These are phyloP conservation scores for Nettapus auritus DNA, from an alignment of 2,113 vertebrate genomes.

Conservation along the genomic window DNA sequence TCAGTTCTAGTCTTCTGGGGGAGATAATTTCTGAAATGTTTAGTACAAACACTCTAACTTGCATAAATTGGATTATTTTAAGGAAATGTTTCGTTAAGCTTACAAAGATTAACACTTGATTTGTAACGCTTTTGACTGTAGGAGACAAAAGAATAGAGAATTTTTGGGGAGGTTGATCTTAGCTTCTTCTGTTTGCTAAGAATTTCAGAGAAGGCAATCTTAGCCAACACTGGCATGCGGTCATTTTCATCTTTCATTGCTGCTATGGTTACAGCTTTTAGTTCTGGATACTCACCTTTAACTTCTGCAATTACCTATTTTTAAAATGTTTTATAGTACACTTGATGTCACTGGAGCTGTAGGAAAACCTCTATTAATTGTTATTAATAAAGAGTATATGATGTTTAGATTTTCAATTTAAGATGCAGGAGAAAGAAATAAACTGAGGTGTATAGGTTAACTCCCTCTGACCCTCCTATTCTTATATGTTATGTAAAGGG, in stretches of 20 bases:
- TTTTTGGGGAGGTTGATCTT: background rate
- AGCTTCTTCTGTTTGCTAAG: conserved; percentile 71
- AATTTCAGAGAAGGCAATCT: conserved; percentile 75
- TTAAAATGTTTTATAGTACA: background rate
- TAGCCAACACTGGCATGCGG: conserved; percentile 77
- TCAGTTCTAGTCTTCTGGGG: background rate
- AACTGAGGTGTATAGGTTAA: background rate
- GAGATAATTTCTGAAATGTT: background rate
- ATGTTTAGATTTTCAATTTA: background rate
- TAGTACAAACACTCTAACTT: background rate
- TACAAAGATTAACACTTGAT: background rate
- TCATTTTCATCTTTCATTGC: conserved; percentile 82
- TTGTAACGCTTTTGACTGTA: background rate
- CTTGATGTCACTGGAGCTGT: background rate
- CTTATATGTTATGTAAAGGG: background rate
- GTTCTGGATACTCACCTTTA: conserved; percentile 55
- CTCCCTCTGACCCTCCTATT: background rate
- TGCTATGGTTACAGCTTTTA: conserved; percentile 72
- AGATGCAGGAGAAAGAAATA: background rate
- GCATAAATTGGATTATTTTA: background rate
- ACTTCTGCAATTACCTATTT: conserved; percentile 74
- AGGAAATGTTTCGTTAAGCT: background rate
- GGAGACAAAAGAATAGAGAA: background rate
- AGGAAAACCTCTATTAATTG: background rate
- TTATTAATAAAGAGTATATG: background rate